A percentile compares a stretch with the other conserved stretches of the same genome.
These are phyloP conservation scores for Scaptomyza montana DNA, from an alignment of 1,140 invertebrate genomes.

Conservation along the genomic window DNA sequence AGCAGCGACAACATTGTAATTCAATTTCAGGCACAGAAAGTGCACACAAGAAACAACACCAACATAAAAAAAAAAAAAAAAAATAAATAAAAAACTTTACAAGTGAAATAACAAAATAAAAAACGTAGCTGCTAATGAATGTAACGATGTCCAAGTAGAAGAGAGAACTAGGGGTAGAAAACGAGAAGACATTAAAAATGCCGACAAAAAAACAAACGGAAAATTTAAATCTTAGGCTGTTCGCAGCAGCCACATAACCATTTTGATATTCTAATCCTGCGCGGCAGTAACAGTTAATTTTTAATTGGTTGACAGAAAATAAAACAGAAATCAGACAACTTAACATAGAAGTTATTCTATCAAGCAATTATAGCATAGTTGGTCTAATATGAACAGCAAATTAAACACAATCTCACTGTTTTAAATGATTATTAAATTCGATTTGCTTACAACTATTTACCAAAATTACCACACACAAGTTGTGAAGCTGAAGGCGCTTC, in stretches of 20 bases:
- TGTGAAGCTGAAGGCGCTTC: neutral
- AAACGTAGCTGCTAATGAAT: constrained; percentile 60
- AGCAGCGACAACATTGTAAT: constrained; percentile 70
- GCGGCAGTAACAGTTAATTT: constrained; percentile 32
- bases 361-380: neutral
- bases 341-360: neutral
- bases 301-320: constrained; percentile 40
- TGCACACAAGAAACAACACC: constrained; percentile 49
- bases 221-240: constrained; percentile 39
- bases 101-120: constrained; percentile 27
- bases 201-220: constrained; percentile 3
- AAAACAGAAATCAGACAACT: neutral
- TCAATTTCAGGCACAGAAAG: constrained; percentile 70
- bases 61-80: too few species aligned
- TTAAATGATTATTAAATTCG: too few species aligned
- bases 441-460: constrained; percentile 21
- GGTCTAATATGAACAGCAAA: neutral
- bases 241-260: neutral
- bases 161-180: neutral
- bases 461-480: constrained; percentile 28
- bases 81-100: constrained; percentile 4
- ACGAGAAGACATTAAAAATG: constrained; percentile 4
- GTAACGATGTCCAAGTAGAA: constrained; percentile 43
- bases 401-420: too few species aligned
- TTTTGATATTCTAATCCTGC: too few species aligned